Evolutionary conservation across 2,797 vertebrate species (phyloP), one percentile per base, ranked within the genome.

Genomic region (Ataeniobius toweri): DNA sequence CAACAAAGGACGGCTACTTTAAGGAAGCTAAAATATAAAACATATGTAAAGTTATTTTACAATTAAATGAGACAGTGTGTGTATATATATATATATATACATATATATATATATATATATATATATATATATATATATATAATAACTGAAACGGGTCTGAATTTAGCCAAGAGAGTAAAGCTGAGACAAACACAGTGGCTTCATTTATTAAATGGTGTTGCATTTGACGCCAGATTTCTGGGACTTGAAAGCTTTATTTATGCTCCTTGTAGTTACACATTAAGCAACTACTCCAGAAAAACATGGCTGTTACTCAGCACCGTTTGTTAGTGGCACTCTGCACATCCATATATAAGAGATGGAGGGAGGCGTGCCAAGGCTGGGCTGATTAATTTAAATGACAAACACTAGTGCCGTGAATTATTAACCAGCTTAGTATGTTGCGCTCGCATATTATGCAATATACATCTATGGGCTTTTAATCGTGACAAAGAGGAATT

Each of bases 391-490:
- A 89, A 92, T 90, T 92, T 81, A 36, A 36, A 92, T 92, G 86
- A 91, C 76, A 75, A 89, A 89, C 89, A 84, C 83, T 89, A 89
- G 86, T 55, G 20, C 22, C 89, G 80, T 94, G 91, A 95, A 94
- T 95, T 91, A 93, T 93, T 92, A 87, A 95, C 74, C 73, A 85
- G 75, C 78, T 83, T 92, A 78, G 88, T 79, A 89, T 94, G 92
- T 92, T 93, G 76, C 87, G 83, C 92, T 92, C 85, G 81, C 92
- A 86, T 89, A 84, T 81, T 89, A 91, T 93, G 88, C 84, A 93
- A 90, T 89, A 83, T 89, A 87, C 81, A 87, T 93, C 89, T 89
- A 87, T 74, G 22, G 28, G 73, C 83, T 83, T 89, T 89, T 90
- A 89, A 92, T 90, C 81, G 87, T 86, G 83, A 89, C 86, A 80